Conservation (phyloP, 2,888 invertebrate genomes). For the Pheosia gnoma region DNA sequence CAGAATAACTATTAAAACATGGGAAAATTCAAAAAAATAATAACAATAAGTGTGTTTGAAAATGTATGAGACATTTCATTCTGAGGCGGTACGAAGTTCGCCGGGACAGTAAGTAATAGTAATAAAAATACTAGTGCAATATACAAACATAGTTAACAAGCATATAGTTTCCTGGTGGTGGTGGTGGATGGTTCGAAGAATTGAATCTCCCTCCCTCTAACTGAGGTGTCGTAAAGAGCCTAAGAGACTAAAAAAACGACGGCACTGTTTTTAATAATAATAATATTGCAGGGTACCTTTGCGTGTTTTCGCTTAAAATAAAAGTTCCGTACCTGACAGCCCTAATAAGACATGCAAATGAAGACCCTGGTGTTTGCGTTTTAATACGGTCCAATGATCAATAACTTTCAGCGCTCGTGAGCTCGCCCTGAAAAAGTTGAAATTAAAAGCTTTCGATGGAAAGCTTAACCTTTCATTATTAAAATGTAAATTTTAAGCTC, state of each 20-base stretch:
- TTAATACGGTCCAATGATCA: constrained; percentile 53
- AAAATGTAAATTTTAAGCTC: constrained; percentile 30
- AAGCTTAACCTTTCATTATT: constrained; percentile 30
- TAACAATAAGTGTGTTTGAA: no score
- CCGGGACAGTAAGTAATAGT: no score
- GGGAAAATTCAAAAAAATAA: no score
- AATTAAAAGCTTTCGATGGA: constrained; percentile 40
- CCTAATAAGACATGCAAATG: constrained; percentile 48
- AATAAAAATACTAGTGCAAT: no score
- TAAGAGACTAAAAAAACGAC: neutral
- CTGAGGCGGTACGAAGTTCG: no score
- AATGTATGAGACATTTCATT: no score
- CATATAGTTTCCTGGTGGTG: no score
- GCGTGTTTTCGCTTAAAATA: neutral
- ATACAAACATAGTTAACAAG: no score
- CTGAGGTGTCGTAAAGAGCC: neutral
- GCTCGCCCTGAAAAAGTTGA: constrained; percentile 35
- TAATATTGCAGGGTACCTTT: neutral
- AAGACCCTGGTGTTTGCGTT: constrained; percentile 47
- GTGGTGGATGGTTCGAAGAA: no score
- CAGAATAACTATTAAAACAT: no score
- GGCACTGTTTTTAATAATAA: no score
- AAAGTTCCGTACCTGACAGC: neutral
- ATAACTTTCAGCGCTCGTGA: constrained; percentile 42
- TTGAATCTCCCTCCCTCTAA: no score